Evolutionary conservation across 2,797 vertebrate species (phyloP), one percentile per base, ranked within the genome.

Genomic region (Acanthopagrus latus): DNA sequence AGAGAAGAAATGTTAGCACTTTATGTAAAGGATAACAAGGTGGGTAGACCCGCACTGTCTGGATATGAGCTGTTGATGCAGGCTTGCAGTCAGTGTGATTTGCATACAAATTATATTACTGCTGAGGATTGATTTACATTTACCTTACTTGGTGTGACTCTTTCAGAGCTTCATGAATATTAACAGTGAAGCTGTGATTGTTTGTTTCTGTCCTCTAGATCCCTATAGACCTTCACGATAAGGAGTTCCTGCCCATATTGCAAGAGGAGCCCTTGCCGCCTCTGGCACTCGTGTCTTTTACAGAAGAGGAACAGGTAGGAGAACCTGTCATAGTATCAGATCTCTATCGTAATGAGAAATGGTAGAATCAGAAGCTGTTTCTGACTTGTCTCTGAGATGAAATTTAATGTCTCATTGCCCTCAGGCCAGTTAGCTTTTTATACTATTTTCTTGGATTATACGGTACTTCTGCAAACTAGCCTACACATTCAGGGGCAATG

Each of bases 1-100:
- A 96, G 98, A 97, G 98, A 99, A 97, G 98, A 99, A 96, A 99
- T 99, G 98, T 92, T 99, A 96, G 98, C 98, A 97, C 98, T 99
- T 99, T 99, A 99, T 94, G 93, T 99, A 96, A 98, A 99, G 96
- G 97, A 99, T 91, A 98, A 97, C 94, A 98, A 99, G 97, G 98
- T 99, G 90, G 88, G 95, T 80, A 48, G 44, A 21, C 64, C 7
- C 11, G 3, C 38, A 60, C 67, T 0, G 1, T 58, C 14, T 46
- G 20, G 8, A 51, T 62, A 17, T 29, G 64, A 51, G 44, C 14
- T 52, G 41, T 52, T 16, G 9, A 25, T 58, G 18, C 33, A 63
- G 25, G 5, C 18, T 52, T 16, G 3, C 5, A 41, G 3, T 29
- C 38, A 23, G 4, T 3, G 23, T 64, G 21, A 68, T 74, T 76